Evolutionary conservation across 2,113 vertebrate species (phyloP).

Genomic region (Crypturellus undulatus): DNA sequence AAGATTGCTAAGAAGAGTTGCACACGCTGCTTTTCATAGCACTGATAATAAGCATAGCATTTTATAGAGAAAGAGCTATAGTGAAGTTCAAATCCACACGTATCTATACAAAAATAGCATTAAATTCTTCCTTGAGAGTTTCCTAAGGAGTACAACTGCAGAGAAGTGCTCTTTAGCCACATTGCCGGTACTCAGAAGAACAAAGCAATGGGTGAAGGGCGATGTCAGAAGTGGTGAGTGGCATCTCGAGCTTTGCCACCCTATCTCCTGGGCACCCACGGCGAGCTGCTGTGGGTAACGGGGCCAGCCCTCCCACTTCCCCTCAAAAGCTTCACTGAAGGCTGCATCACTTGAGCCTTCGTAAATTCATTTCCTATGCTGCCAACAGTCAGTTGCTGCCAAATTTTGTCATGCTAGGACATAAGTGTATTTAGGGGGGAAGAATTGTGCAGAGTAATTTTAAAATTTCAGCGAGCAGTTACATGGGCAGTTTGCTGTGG

Average conservation of each 20-base stretch:
- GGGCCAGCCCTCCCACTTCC: background rate
- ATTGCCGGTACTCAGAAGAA: constrained; percentile 1
- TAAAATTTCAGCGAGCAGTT: background rate
- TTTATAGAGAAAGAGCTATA: background rate
- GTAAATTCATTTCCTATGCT: too few species aligned
- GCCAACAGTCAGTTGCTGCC: too few species aligned
- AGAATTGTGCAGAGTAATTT: fast-evolving
- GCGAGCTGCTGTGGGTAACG: background rate
- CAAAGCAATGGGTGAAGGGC: background rate
- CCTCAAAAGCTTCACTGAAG: too few species aligned
- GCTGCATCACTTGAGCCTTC: too few species aligned
- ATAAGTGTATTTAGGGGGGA: background rate
- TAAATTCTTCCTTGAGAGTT: background rate
- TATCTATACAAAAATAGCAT: background rate
- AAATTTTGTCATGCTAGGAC: too few species aligned
- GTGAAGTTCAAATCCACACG: background rate
- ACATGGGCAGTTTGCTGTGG: background rate
- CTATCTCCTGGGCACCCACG: background rate
- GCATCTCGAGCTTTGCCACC: background rate
- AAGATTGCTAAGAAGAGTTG: background rate
- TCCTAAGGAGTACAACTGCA: background rate
- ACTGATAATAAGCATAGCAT: background rate
- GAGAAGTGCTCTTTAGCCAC: background rate
- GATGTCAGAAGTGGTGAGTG: background rate
- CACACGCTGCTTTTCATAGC: background rate